phyloP scores from a whole-genome alignment of 2,888 invertebrate species.

The Pegoplata infirma region DNA sequence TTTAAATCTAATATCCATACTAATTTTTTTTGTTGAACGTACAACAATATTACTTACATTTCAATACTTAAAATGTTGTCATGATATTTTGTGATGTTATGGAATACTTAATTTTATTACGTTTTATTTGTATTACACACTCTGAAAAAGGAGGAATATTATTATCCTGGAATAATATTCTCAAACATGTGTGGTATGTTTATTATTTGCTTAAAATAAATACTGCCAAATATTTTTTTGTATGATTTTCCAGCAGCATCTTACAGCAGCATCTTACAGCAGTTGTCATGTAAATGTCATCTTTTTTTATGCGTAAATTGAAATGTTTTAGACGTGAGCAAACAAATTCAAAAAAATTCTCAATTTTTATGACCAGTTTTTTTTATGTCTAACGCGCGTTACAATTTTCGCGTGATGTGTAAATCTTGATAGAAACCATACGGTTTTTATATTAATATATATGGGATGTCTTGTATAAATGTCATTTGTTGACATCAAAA shows the following conservation, averaged over 20 bases:
- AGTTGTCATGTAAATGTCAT: conserved; percentile 68
- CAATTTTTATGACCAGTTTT: conserved; percentile 17
- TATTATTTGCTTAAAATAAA: no score
- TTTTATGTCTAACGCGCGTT: conserved; percentile 52
- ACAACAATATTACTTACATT: conserved; percentile 35
- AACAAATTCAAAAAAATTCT: not conserved
- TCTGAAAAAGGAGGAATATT: not conserved
- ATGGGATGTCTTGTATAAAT: not conserved
- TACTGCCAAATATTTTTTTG: conserved; percentile 42
- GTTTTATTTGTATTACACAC: not conserved
- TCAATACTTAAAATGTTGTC: conserved; percentile 35
- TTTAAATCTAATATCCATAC: conserved; percentile 5
- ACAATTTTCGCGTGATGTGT: conserved; percentile 56
- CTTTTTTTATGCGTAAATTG: conserved; percentile 76
- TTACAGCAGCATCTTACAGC: not conserved
- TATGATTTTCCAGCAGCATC: no score
- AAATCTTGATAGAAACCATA: conserved; percentile 55
- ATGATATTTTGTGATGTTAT: conserved; percentile 73
- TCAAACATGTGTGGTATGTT: conserved; percentile 34
- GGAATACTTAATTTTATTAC: conserved; percentile 76
- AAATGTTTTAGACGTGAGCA: conserved; percentile 74
- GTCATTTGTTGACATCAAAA: conserved; percentile 43
- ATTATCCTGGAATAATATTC: conserved; percentile 34
- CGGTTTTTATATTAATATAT: conserved; percentile 45
- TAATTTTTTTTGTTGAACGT: not conserved